Percentiles rank a stretch among this genome's conserved stretches.
Evolutionary conservation across 2,113 vertebrate species (phyloP).

Genomic region (Smithornis capensis): DNA sequence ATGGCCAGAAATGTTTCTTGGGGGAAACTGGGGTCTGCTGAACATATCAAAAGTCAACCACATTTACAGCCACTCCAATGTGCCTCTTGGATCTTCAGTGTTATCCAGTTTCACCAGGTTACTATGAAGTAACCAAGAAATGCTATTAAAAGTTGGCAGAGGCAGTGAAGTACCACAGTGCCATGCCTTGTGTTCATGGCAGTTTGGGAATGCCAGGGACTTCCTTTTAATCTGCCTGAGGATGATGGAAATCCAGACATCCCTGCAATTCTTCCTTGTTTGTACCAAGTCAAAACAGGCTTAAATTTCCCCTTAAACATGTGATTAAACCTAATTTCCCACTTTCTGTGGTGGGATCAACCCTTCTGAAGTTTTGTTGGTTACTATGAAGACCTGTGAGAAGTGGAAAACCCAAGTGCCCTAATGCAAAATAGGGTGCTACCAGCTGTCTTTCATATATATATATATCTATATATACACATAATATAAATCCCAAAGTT

Average conservation of each 20-base stretch:
- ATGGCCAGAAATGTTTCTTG: slow-evolving; percentile 2
- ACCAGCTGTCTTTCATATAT: neutral
- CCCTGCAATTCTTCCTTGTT: neutral
- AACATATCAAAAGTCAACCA: slow-evolving; percentile 34
- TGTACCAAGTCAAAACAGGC: neutral
- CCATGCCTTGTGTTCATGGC: neutral
- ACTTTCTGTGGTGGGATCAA: neutral
- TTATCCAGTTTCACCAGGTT: slow-evolving; percentile 39
- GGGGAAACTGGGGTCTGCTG: slow-evolving; percentile 10
- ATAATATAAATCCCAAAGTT: too few species aligned
- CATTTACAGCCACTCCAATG: slow-evolving; percentile 1
- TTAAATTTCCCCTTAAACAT: neutral
- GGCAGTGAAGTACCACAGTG: neutral
- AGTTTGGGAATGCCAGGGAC: neutral
- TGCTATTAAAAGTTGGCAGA: slow-evolving; percentile 54
- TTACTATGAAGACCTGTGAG: neutral
- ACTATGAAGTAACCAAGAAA: too few species aligned
- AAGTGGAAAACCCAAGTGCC: neutral
- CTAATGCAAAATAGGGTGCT: neutral
- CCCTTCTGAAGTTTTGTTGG: neutral
- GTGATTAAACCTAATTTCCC: neutral
- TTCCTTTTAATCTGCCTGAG: neutral
- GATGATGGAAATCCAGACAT: neutral
- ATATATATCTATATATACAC: neutral
- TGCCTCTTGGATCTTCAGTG: neutral